These are phyloP conservation scores for Oryzias dopingdopingensis DNA, from an alignment of 2,797 vertebrate species.

Conservation along the genomic window DNA sequence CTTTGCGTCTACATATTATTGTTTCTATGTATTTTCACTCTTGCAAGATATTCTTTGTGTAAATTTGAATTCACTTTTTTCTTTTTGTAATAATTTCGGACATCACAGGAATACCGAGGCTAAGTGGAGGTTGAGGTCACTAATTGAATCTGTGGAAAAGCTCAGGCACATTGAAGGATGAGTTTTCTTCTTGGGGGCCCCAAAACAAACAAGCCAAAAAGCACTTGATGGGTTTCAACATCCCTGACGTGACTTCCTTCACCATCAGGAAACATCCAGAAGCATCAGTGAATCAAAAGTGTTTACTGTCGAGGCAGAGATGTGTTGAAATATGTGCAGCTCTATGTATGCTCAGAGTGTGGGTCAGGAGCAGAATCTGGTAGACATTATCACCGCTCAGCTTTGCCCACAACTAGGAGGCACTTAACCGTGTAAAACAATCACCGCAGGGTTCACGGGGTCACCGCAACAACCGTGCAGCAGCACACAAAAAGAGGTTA, in stretches of 20 bases:
- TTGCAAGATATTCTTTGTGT: too few species aligned
- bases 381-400: constrained; percentile 62
- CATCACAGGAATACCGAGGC: background rate
- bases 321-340: constrained; percentile 34
- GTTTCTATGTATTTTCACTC: background rate
- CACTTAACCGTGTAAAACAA: constrained; percentile 62
- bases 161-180: background rate
- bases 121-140: constrained; percentile 17
- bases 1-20: background rate
- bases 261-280: constrained; percentile 48
- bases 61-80: too few species aligned
- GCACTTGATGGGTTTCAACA: constrained; percentile 45
- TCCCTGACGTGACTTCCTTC: constrained; percentile 30
- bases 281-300: constrained; percentile 32
- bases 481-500: constrained; percentile 57
- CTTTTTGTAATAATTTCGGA: background rate
- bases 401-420: constrained; percentile 57
- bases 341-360: constrained; percentile 24
- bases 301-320: constrained; percentile 38
- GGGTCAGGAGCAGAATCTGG: constrained; percentile 55
- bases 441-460: constrained; percentile 49
- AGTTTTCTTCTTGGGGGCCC: constrained; percentile 23
- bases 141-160: constrained; percentile 6
- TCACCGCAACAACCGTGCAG: constrained; percentile 60
- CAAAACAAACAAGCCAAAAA: constrained; percentile 52